These are phyloP conservation scores for Noctuana brunneofusca DNA, from an alignment of 2,888 invertebrate genomes.

Conservation along the genomic window DNA sequence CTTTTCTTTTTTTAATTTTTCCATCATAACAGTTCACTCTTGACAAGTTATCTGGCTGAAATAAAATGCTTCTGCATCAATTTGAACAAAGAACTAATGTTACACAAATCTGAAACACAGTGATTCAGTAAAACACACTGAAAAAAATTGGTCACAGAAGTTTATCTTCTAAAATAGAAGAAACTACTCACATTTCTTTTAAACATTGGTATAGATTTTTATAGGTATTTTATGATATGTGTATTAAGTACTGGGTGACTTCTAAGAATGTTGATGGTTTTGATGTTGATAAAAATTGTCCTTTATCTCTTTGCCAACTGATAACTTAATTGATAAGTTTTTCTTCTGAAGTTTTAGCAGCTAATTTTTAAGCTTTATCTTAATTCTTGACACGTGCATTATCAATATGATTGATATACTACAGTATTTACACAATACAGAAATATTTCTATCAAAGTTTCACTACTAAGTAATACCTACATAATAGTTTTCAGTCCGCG, in stretches of 20 bases:
- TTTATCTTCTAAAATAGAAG: no score
- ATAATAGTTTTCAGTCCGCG: not conserved
- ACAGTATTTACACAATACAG: not conserved
- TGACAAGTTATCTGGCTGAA: no score
- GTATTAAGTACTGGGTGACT: not conserved
- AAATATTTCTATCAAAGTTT: not conserved
- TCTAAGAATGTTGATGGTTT: not conserved
- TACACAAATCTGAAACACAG: no score
- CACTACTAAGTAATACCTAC: constrained; percentile 4
- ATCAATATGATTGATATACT: constrained; percentile 10
- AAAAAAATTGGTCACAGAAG: no score
- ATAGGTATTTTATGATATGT: not conserved
- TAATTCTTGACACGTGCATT: constrained; percentile 10
- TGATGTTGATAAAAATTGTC: constrained; percentile 39
- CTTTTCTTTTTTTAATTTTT: no score
- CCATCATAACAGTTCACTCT: no score
- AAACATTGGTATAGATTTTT: no score
- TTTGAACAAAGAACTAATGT: no score
- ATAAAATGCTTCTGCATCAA: no score
- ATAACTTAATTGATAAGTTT: constrained; percentile 20
- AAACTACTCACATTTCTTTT: no score
- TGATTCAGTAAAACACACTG: no score
- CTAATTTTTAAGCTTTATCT: constrained; percentile 17
- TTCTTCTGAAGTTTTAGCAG: constrained; percentile 1
- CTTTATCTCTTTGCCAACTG: constrained; percentile 12